phyloP scores from a whole-genome alignment of 2,888 invertebrate species.

The Dinocampus coccinellae region DNA sequence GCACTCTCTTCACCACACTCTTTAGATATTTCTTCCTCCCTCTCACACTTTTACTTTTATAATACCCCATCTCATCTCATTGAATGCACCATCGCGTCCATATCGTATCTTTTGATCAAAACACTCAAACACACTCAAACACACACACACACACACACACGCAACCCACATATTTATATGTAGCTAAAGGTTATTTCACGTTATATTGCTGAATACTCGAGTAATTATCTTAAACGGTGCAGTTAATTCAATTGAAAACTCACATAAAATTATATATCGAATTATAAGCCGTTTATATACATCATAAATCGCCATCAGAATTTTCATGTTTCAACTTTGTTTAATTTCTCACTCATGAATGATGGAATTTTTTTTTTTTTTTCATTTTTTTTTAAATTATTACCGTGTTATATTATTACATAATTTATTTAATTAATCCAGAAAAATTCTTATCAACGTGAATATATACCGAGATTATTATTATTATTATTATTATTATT shows the following conservation, averaged over 20 bases:
- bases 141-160: too few relatives aligned
- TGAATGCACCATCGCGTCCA: not conserved
- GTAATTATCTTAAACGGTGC: conserved; percentile 39
- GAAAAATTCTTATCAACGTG: not conserved
- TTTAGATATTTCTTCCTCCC: too few relatives aligned
- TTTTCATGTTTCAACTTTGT: not conserved
- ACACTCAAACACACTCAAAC: not conserved
- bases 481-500: not conserved
- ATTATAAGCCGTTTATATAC: conserved; percentile 10
- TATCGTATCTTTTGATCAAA: conserved; percentile 15
- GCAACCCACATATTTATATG: too few relatives aligned
- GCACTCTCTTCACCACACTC: conserved; percentile 30
- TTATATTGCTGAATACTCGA: conserved; percentile 37
- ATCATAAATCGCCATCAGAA: conserved; percentile 12
- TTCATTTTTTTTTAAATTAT: not conserved
- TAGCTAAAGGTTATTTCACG: conserved; percentile 31
- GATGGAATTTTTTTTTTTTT: not conserved
- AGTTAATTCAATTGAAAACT: conserved; percentile 38
- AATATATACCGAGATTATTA: too few relatives aligned
- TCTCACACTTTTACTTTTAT: conserved; percentile 5
- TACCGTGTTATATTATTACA: not conserved
- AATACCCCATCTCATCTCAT: conserved; percentile 9
- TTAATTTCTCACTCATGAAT: not conserved
- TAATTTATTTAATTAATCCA: not conserved
- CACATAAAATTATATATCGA: conserved; percentile 18